A percentile compares a stretch with the other conserved stretches of the same genome.
Conservation (phyloP, 2,797 vertebrate genomes). For the Kryptolebias ocellatus region DNA sequence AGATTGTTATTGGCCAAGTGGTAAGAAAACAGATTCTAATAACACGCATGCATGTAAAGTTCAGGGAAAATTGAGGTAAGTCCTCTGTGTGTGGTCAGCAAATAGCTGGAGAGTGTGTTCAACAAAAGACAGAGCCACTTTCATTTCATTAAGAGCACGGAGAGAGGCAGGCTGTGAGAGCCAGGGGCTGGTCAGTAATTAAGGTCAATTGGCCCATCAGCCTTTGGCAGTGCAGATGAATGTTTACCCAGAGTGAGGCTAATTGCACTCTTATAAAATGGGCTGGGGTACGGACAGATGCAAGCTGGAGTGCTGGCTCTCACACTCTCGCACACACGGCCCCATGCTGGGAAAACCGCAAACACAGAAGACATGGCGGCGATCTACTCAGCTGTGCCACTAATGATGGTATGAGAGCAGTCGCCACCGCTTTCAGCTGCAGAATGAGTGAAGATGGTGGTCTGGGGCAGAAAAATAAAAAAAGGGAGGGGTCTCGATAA, state of each 20-base stretch:
- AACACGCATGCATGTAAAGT: conserved; percentile 39
- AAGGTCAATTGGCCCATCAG: conserved; percentile 82
- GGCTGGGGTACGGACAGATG: conserved; percentile 72
- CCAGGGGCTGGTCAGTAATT: conserved; percentile 75
- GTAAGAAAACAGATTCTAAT: conserved; percentile 53
- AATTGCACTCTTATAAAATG: conserved; percentile 80
- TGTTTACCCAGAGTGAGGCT: conserved; percentile 81
- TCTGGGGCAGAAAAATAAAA: conserved; percentile 6
- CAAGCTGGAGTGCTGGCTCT: conserved; percentile 69
- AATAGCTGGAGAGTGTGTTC: conserved; percentile 54
- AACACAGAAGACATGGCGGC: conserved; percentile 72
- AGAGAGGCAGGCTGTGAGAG: conserved; percentile 61
- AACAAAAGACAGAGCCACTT: conserved; percentile 70
- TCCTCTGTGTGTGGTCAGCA: conserved; percentile 59
- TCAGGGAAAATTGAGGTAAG: conserved; percentile 40
- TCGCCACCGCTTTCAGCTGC: conserved; percentile 54
- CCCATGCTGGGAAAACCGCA: conserved; percentile 78
- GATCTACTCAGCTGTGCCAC: conserved; percentile 68
- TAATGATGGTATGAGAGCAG: conserved; percentile 71
- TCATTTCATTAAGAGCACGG: conserved; percentile 70
- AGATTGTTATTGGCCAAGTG: conserved; percentile 43
- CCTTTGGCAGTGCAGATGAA: conserved; percentile 78
- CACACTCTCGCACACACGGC: conserved; percentile 65
- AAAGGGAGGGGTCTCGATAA: conserved; percentile 62
- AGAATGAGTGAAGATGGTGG: conserved; percentile 42